Conservation (phyloP, 2,113 vertebrate genomes). For the Equus przewalskii region DNA sequence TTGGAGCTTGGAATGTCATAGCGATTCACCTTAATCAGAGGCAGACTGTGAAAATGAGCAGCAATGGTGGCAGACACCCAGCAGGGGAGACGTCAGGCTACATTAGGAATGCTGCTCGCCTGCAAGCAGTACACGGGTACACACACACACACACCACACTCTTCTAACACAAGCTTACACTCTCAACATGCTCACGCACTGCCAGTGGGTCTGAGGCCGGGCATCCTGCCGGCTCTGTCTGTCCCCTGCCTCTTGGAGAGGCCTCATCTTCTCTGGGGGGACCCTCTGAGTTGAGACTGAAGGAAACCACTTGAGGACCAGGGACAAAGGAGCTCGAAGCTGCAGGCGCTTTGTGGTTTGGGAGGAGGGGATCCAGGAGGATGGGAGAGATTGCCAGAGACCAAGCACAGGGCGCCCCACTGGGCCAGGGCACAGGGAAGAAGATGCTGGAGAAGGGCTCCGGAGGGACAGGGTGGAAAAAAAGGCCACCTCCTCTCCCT, state of each 20-base stretch:
- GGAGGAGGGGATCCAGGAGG: background rate
- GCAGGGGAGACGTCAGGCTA: background rate
- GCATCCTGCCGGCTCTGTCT: background rate
- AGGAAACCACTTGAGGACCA: background rate
- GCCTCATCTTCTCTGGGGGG: background rate
- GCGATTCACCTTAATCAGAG: slow-evolving; percentile 63
- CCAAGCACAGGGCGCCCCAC: background rate
- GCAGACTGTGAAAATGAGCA: slow-evolving; percentile 66
- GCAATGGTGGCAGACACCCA: slow-evolving; percentile 14
- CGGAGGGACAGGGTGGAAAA: background rate
- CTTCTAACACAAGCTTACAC: background rate
- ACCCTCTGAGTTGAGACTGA: background rate
- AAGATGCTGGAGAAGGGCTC: background rate
- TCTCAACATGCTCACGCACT: background rate
- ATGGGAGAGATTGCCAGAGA: background rate
- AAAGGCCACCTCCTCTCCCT: background rate
- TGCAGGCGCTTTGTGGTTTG: slow-evolving; percentile 16
- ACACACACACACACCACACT: background rate
- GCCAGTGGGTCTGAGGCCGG: slow-evolving; percentile 47
- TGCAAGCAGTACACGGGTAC: slow-evolving; percentile 63
- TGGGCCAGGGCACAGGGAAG: background rate
- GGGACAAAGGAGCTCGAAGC: background rate
- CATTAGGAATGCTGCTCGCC: slow-evolving; percentile 72
- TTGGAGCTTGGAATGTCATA: slow-evolving; percentile 76
- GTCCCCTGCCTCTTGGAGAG: background rate